Evolutionary conservation across 2,113 vertebrate genomes (phyloP).

Genomic region (Crocuta crocuta): DNA sequence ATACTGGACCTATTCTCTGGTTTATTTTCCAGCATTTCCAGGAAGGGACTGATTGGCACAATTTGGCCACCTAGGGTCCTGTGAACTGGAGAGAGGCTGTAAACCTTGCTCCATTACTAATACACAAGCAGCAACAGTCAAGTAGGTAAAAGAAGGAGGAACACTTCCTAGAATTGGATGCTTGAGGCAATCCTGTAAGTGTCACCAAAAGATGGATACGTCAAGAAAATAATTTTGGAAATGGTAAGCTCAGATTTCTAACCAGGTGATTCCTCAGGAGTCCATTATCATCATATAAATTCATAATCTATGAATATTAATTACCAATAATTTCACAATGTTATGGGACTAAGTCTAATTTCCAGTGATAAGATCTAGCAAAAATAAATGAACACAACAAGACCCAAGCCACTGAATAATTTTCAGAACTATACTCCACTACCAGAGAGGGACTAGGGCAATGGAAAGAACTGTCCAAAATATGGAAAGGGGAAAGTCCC

Average conservation of each 20-base stretch:
- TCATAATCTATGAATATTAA: neutral
- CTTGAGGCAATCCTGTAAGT: neutral
- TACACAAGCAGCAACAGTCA: neutral
- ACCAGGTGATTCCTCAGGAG: neutral
- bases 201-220: neutral
- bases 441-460: neutral
- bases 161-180: neutral
- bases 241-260: neutral
- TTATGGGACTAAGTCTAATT: neutral
- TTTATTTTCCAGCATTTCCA: neutral
- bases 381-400: neutral
- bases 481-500: neutral
- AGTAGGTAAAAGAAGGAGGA: neutral
- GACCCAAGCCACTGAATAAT: neutral
- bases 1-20: neutral
- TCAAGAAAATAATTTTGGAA: neutral
- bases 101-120: neutral
- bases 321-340: neutral
- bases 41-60: neutral
- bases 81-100: rapidly evolving
- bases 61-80: neutral
- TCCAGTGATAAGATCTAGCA: neutral
- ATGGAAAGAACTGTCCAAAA: neutral
- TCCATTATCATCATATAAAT: neutral
- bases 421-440: neutral